phyloP scores from a whole-genome alignment of 1,140 invertebrate species.

The Trachelipus rathkii region DNA sequence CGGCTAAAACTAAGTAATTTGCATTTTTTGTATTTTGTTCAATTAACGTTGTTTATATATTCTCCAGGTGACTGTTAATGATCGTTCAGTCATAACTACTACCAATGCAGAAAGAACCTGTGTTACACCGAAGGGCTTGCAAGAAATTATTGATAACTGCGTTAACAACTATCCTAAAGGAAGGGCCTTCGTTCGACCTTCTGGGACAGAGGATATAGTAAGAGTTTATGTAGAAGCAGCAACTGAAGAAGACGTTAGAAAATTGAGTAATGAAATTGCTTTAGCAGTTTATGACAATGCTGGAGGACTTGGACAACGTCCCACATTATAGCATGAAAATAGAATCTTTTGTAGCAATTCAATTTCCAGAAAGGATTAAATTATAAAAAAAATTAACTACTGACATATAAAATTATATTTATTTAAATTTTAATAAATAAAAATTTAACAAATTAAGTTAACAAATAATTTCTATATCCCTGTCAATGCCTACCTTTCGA shows the following conservation, averaged over 20 bases:
- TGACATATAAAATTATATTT: no score
- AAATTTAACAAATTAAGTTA: no score
- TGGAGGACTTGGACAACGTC: constrained; percentile 35
- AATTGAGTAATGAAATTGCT: constrained; percentile 70
- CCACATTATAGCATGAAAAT: constrained; percentile 8
- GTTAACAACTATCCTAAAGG: constrained; percentile 66
- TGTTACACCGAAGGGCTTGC: constrained; percentile 72
- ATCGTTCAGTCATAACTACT: constrained; percentile 77
- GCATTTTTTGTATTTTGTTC: no score
- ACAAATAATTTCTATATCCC: no score
- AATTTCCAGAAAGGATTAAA: no score
- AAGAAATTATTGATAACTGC: constrained; percentile 70
- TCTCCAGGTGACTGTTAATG: constrained; percentile 54
- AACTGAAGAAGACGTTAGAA: constrained; percentile 65
- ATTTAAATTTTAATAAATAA: no score
- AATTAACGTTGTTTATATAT: not conserved
- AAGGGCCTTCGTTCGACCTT: constrained; percentile 74
- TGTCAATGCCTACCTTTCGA: no score
- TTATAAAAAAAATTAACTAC: no score
- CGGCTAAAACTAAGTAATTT: not conserved
- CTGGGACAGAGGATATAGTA: constrained; percentile 93
- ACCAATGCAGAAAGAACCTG: constrained; percentile 78
- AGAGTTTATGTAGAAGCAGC: constrained; percentile 93
- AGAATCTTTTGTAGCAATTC: no score
- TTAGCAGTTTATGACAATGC: constrained; percentile 62